Base-by-base conservation (phyloP, 2,797 vertebrate species). In the Chrysolophus pictus region DNA sequence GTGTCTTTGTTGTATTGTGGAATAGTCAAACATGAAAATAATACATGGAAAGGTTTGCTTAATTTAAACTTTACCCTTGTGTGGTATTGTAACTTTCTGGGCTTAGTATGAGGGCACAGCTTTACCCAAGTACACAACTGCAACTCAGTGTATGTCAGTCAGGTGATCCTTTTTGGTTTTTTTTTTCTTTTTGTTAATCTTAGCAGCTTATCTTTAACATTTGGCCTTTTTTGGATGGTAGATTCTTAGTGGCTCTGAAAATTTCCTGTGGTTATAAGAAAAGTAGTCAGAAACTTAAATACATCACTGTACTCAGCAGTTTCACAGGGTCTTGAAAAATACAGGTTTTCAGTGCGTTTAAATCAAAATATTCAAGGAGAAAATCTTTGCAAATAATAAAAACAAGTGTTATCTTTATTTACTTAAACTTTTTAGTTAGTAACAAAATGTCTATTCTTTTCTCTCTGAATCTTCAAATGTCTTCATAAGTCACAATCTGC, bases 61-160 rank as follows among this genome's bases (percentile, higher is more conserved):
- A 90, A 80, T 59, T 89, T 88, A 35, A 91, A 63, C 79, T 77
- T 88, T 63, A 80, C 33, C 56, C 78, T 85, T 59, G 31, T 33
- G 49, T 51, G n/a, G 4, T 72, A 22, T 35, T 2, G 1, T 44
- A 55, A n/a, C 31, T 77, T 90, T 65, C 28, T 15, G 71, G 33
- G 35, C 16, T 84, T 79, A 28, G 37, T 4, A 10, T 1, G 0
- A 33, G n/a, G 76, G 9, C 41, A 51, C 39, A 77, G n/a, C 39
- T 87, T 42, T 91, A 94, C 78, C 68, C 58, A 62, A 1, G 31
- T 8, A 23, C 62, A 6, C 62, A 51, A 13, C 10, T 12, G 69
- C 69, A 65, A 81, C 69, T 88, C 67, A 75, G 0, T 26, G 10
- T 14, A 35, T 75, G 55, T 42, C 55, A 62, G 19, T 42, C 16